Evolutionary conservation across 1,140 invertebrate genomes (phyloP).

Genomic region (Trypoxylus dichotomus): DNA sequence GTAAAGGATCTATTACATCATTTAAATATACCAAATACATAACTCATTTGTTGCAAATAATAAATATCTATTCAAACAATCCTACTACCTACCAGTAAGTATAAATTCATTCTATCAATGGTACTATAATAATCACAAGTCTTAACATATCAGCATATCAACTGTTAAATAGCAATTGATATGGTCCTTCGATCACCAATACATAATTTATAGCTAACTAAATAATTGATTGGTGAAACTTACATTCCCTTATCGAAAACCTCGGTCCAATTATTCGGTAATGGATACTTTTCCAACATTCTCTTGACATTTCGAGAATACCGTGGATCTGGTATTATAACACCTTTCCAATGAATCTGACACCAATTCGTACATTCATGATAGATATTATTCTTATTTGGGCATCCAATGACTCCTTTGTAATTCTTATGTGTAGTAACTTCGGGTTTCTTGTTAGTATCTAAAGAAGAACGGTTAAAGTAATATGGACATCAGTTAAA

Average conservation of each 20-base stretch:
- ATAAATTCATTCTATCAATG: no score
- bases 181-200: background rate
- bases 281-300: conserved; percentile 86
- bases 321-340: conserved; percentile 68
- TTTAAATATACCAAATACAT: no score
- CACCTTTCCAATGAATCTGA: conserved; percentile 83
- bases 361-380: conserved; percentile 92
- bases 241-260: conserved; percentile 87
- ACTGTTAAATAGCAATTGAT: no score
- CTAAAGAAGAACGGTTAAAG: conserved; percentile 32
- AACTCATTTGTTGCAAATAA: no score
- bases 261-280: conserved; percentile 91
- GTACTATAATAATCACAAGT: no score
- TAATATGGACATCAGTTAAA: background rate
- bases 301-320: conserved; percentile 75
- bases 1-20: no score
- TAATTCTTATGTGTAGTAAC: conserved; percentile 57
- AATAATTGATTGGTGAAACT: conserved; percentile 45
- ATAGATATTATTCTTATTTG: conserved; percentile 94
- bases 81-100: no score
- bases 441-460: conserved; percentile 39
- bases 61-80: no score
- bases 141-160: no score
- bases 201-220: background rate
- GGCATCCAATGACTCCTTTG: conserved; percentile 78